Conservation (phyloP, 2,797 vertebrate genomes). For the Gallinago stenura region DNA sequence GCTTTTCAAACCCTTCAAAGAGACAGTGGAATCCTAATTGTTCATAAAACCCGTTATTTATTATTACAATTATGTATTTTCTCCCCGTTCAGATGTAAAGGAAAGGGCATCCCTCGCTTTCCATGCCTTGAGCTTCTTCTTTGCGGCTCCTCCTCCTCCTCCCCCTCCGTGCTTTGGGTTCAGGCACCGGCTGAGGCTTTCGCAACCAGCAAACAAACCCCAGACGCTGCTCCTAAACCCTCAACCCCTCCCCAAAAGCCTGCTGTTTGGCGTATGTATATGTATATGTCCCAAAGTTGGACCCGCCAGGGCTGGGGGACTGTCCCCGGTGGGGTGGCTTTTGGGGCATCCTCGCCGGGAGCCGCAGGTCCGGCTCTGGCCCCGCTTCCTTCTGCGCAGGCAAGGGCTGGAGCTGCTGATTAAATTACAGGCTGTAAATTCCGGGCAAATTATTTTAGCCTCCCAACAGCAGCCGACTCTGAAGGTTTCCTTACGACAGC, state of each 20-base stretch:
- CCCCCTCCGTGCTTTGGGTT: not conserved
- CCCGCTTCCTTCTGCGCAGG: not conserved
- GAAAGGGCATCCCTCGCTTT: conserved; percentile 18
- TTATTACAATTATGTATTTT: conserved; percentile 58
- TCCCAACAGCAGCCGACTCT: conserved; percentile 31
- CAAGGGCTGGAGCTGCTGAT: conserved; percentile 53
- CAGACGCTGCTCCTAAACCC: not conserved
- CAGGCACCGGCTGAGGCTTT: not conserved
- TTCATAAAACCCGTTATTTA: conserved; percentile 71
- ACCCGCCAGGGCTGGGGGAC: rapidly evolving
- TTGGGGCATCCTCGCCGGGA: not conserved
- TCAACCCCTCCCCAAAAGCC: not conserved
- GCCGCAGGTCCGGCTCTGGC: not conserved
- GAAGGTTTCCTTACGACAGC: not conserved
- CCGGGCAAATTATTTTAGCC: conserved; percentile 62
- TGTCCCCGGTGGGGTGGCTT: not conserved
- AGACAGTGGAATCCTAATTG: conserved; percentile 76
- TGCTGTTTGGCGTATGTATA: not conserved
- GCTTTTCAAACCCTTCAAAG: conserved; percentile 75
- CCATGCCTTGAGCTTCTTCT: conserved; percentile 16
- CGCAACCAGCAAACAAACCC: not conserved
- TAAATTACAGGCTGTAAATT: conserved; percentile 73
- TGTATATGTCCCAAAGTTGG: not conserved
- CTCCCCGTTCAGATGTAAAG: conserved; percentile 7
- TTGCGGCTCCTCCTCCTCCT: conserved; percentile 22